phyloP scores from a whole-genome alignment of 2,888 invertebrate genomes.

The Aleiodes testaceus region DNA sequence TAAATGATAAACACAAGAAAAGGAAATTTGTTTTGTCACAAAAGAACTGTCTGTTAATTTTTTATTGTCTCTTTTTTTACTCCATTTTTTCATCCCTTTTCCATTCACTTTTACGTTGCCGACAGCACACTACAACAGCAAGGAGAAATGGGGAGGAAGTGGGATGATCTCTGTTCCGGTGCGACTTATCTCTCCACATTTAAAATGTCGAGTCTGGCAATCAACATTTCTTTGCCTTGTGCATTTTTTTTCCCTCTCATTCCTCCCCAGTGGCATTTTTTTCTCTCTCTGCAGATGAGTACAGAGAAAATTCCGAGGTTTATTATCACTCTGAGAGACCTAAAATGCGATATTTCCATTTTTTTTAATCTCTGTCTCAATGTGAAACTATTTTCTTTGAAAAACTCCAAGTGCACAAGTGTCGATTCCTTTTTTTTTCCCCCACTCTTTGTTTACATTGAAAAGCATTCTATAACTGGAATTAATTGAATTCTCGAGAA shows the following conservation, averaged over 20 bases:
- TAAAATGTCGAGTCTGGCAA: conserved; percentile 43
- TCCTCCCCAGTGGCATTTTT: neutral
- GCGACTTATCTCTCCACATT: conserved; percentile 48
- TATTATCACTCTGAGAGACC: conserved; percentile 27
- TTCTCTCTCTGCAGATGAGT: conserved; percentile 17
- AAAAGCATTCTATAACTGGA: neutral
- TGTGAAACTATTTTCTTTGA: conserved; percentile 1
- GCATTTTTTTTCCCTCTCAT: conserved; percentile 21
- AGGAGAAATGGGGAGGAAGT: conserved; percentile 29
- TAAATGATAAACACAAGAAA: conserved; percentile 13
- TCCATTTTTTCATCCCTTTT: conserved; percentile 21
- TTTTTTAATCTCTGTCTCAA: too few species aligned
- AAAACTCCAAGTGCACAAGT: neutral
- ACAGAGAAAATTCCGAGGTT: conserved; percentile 34
- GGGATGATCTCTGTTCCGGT: conserved; percentile 47
- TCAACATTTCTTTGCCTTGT: conserved; percentile 31
- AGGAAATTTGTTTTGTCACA: conserved; percentile 29
- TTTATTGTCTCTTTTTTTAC: conserved; percentile 16
- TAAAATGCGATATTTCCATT: conserved; percentile 15
- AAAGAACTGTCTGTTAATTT: conserved; percentile 31
- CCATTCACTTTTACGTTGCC: conserved; percentile 33
- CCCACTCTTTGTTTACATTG: neutral
- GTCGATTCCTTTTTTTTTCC: too few species aligned
- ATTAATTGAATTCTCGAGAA: neutral
- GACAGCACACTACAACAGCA: conserved; percentile 32